Evolutionary conservation across 2,113 vertebrate genomes (phyloP).

Genomic region (Megaceryle maxima): DNA sequence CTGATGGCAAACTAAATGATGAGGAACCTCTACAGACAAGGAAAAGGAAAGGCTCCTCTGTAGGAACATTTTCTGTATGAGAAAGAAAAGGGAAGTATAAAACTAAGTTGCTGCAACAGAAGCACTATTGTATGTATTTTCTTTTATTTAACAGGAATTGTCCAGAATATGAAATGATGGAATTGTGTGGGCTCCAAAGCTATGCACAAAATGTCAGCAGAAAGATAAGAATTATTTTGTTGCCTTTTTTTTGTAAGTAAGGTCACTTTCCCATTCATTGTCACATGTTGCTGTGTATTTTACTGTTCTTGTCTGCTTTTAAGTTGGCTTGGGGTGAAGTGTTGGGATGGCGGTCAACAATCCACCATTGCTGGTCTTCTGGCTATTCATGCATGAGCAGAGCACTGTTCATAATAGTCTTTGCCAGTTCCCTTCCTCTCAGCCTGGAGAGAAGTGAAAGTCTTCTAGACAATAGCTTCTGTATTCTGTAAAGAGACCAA

Average conservation of each 20-base stretch:
- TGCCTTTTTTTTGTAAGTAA: not conserved
- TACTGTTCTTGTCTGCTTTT: not conserved
- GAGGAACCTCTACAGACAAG: not conserved
- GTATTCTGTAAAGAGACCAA: slow-evolving; percentile 26
- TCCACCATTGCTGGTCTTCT: not conserved
- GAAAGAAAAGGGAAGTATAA: not conserved
- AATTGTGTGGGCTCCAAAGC: not conserved
- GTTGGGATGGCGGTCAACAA: not conserved
- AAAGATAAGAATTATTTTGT: not conserved
- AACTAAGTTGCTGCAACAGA: not conserved
- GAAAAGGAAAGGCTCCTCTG: not conserved
- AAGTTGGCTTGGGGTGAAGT: not conserved
- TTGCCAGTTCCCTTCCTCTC: not conserved
- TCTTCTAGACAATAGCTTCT: slow-evolving; percentile 25
- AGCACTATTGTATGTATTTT: not conserved
- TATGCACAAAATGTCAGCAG: not conserved
- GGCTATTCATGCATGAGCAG: not conserved
- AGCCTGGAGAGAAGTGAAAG: not conserved
- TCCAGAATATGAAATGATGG: not conserved
- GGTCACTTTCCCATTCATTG: not conserved
- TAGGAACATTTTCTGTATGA: not conserved
- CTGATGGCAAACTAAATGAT: not conserved
- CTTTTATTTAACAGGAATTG: not conserved
- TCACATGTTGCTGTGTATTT: not conserved
- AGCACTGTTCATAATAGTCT: not conserved